Conservation (phyloP, 1,140 invertebrate genomes). For the Drosophila bocki region DNA sequence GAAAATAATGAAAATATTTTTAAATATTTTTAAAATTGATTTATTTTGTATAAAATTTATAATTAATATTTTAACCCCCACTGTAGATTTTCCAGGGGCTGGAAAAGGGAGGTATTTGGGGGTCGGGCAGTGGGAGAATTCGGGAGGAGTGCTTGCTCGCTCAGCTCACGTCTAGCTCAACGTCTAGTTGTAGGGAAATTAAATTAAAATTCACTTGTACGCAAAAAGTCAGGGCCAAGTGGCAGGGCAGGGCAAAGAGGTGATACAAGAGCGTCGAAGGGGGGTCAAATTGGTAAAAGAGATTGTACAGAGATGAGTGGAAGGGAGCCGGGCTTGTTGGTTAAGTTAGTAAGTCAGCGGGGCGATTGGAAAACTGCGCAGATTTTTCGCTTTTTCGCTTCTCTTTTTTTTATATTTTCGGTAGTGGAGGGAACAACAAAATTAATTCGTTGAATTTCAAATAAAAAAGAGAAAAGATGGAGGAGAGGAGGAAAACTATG, state of each 20-base stretch:
- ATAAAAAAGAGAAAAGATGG: constrained; percentile 22
- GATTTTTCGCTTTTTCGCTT: constrained; percentile 64
- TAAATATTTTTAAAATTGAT: background rate
- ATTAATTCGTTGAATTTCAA: constrained; percentile 75
- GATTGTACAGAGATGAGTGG: constrained; percentile 1
- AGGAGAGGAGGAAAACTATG: constrained; percentile 57
- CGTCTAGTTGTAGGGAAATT: constrained; percentile 81
- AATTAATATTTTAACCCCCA: background rate
- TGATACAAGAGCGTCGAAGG: background rate
- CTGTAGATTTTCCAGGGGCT: constrained; percentile 1
- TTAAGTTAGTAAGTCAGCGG: constrained; percentile 71
- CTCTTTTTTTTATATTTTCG: constrained; percentile 15
- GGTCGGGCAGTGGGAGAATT: background rate
- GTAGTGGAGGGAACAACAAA: constrained; percentile 56
- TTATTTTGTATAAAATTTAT: background rate
- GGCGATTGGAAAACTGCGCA: constrained; percentile 74
- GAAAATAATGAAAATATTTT: too few species aligned
- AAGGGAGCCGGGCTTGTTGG: constrained; percentile 16
- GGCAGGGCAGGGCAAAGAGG: constrained; percentile 27
- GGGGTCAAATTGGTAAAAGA: constrained; percentile 1
- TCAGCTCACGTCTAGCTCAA: constrained; percentile 75
- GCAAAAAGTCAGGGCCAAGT: constrained; percentile 66
- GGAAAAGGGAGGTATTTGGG: background rate
- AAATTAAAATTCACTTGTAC: constrained; percentile 83
- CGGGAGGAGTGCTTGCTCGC: constrained; percentile 40